Percentiles rank a stretch among this genome's conserved stretches.
Conservation (phyloP, 2,113 vertebrate species). For the Campylomormyrus numenius region DNA sequence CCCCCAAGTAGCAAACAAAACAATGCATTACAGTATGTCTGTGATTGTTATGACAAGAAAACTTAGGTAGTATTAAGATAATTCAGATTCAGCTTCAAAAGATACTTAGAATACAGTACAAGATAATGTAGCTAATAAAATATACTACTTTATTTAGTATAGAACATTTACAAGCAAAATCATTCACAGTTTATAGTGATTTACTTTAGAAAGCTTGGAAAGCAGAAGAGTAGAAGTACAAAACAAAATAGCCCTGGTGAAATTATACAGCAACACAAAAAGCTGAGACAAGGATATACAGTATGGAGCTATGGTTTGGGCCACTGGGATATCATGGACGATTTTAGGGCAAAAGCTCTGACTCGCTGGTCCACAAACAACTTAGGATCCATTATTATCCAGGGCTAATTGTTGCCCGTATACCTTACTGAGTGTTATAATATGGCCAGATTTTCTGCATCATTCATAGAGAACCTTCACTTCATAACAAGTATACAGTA, state of each 20-base stretch:
- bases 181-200: background rate
- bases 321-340: background rate
- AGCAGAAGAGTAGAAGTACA: background rate
- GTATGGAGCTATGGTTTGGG: background rate
- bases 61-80: background rate
- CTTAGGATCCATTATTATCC: background rate
- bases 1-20: background rate
- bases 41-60: background rate
- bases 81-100: too few relatives aligned
- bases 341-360: background rate
- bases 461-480: background rate
- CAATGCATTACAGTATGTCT: background rate
- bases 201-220: background rate
- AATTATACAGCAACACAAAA: background rate
- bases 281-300: background rate
- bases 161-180: background rate
- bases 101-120: background rate
- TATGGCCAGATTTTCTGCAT: background rate
- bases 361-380: background rate
- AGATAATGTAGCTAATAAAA: background rate
- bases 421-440: background rate
- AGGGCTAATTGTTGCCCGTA: background rate
- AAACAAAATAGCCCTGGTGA: background rate
- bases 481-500: background rate
- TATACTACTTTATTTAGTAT: background rate